These are phyloP conservation scores for Limnodromus scolopaceus DNA, from an alignment of 2,797 vertebrate genomes.

Conservation along the genomic window DNA sequence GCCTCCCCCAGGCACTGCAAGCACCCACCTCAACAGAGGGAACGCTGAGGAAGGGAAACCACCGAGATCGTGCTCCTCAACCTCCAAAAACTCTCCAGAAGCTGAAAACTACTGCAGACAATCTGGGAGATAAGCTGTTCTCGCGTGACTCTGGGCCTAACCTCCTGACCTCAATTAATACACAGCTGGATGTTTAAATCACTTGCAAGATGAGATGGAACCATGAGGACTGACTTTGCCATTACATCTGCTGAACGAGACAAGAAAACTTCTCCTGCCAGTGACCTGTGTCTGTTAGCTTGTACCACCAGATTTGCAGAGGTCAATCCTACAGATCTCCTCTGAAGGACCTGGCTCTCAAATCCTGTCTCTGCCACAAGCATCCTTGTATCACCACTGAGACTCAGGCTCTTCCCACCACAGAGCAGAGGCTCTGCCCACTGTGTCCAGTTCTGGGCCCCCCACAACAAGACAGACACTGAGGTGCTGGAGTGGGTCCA, in stretches of 20 bases:
- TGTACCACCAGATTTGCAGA: background rate
- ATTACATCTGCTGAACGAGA: background rate
- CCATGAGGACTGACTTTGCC: background rate
- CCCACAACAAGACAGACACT: background rate
- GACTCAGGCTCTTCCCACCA: background rate
- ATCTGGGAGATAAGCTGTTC: background rate
- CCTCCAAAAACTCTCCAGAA: background rate
- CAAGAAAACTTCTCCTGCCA: background rate
- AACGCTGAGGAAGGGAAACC: background rate
- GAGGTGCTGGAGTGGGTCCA: background rate
- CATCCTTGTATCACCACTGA: background rate
- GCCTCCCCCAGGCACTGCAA: fast-evolving
- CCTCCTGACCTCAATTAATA: background rate
- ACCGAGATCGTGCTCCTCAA: background rate
- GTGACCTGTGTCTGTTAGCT: fast-evolving
- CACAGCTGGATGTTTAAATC: background rate
- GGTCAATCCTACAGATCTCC: background rate
- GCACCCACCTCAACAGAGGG: background rate
- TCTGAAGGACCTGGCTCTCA: background rate
- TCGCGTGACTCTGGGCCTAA: background rate
- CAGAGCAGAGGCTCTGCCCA: background rate
- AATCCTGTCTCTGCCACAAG: background rate
- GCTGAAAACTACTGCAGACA: background rate
- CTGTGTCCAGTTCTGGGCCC: background rate
- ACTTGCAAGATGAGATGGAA: background rate